Base-by-base conservation (phyloP, 2,113 vertebrate species). In the Mormyrus iriodes region DNA sequence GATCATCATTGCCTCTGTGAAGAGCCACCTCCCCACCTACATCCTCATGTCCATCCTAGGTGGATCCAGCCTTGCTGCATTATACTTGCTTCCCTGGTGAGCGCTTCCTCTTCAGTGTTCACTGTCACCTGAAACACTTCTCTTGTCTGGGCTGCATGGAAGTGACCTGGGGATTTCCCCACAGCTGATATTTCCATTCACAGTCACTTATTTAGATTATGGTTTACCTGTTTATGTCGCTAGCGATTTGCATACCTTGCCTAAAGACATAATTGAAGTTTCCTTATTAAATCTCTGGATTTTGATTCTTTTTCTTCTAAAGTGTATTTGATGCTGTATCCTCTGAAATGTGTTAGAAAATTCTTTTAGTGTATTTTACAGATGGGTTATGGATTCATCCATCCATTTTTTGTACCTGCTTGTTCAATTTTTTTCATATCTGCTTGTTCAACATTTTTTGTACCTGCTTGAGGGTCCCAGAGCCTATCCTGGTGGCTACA, bases 21-120 rank as follows among this genome's bases (percentile, higher is more conserved):
- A 2, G 0, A 89, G 89, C 73, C 93, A 86, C 76, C 93, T 95
- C 86, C 89, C 87, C 24, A 52, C 91, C 39, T 94, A 93, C 76
- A 1, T 91, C 51, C 3, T 94, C 27, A 90, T 90, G 88, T 76
- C 91, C 13, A 52, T 92, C 4, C 0, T 93, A 31, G 91, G 92
- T n/a, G 95, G 95, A n/a, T 90, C 91, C 90, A 95, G 94, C 88
- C 88, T 91, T 42, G 92, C 94, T 0, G 90, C 90, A 6, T 88
- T 94, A 15, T 95, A 90, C 91, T 90, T 95, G 76, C 88, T 96
- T 39, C 94, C 94, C 0, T 94, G 95, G 95, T 95, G 90, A 93
- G 94, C 85, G 79, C 35, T 42, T 58, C 53, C 53, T 46, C 9
- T 42, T 65, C 42, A 44, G 13, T 31, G 0, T 53, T 86, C 31